Evolutionary conservation across 2,113 vertebrate species (phyloP).

Genomic region (Haemorhous mexicanus): DNA sequence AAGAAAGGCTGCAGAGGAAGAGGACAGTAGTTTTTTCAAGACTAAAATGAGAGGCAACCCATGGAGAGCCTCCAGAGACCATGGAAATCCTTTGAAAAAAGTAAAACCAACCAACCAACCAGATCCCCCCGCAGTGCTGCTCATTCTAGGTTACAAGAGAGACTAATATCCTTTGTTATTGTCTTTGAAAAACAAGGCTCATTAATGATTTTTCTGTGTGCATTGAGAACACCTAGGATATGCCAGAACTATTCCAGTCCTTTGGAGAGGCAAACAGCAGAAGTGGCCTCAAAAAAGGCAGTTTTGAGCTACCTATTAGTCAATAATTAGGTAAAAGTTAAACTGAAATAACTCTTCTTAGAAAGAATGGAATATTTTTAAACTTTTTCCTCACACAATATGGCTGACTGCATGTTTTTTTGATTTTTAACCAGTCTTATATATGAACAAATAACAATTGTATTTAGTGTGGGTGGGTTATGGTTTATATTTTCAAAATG

Average conservation of each 20-base stretch:
- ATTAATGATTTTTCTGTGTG: neutral
- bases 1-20: neutral
- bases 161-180: neutral
- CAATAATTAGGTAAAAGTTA: neutral
- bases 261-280: neutral
- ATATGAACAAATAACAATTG: neutral
- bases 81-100: rapidly evolving
- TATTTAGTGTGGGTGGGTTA: rapidly evolving
- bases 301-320: neutral
- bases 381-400: neutral
- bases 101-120: rapidly evolving
- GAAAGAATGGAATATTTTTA: neutral
- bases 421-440: neutral
- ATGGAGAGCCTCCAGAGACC: neutral
- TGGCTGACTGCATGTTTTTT: rapidly evolving
- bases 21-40: neutral
- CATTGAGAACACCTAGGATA: neutral
- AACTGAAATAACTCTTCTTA: neutral
- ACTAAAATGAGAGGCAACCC: neutral
- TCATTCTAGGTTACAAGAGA: neutral
- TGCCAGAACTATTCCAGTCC: neutral
- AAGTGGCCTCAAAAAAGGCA: neutral
- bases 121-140: rapidly evolving
- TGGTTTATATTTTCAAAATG: neutral
- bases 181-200: neutral